Percentiles rank a stretch among this genome's conserved stretches.
Evolutionary conservation across 2,888 invertebrate genomes (phyloP).

Genomic region (Caenorhabditis imperialis): DNA sequence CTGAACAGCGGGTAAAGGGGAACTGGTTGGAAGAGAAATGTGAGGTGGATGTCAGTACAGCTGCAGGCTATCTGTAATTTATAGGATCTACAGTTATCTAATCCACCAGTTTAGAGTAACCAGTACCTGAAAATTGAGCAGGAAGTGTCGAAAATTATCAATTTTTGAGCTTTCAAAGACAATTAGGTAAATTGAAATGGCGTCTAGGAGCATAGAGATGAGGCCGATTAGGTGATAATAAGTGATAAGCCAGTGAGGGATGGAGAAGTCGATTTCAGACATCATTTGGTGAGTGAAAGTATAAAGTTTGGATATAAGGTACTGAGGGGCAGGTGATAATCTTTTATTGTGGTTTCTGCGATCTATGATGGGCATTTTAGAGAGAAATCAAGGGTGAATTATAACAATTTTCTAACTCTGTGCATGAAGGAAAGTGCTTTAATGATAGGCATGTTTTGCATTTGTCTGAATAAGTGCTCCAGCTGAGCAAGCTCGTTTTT

Average conservation of each 20-base stretch:
- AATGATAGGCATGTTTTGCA: too few relatives aligned
- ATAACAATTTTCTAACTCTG: too few relatives aligned
- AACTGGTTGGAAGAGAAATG: constrained; percentile 31
- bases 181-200: constrained; percentile 28
- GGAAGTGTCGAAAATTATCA: constrained; percentile 32
- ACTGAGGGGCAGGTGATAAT: too few relatives aligned
- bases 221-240: constrained; percentile 34
- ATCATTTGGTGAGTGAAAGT: too few relatives aligned
- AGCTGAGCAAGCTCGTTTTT: too few relatives aligned
- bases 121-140: constrained; percentile 4
- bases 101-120: too few relatives aligned
- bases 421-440: too few relatives aligned
- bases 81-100: not conserved
- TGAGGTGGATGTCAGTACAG: constrained; percentile 27
- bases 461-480: too few relatives aligned
- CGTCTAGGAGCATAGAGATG: constrained; percentile 19
- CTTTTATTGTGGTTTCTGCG: too few relatives aligned
- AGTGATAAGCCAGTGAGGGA: constrained; percentile 18
- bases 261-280: constrained; percentile 24
- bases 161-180: constrained; percentile 28
- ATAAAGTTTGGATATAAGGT: too few relatives aligned
- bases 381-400: too few relatives aligned
- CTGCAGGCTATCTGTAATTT: constrained; percentile 33
- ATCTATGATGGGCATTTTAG: too few relatives aligned
- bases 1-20: constrained; percentile 29